Evolutionary conservation across 2,113 vertebrate genomes (phyloP), one percentile per base, ranked within the genome.

Genomic region (Eulacestoma nigropectus): DNA sequence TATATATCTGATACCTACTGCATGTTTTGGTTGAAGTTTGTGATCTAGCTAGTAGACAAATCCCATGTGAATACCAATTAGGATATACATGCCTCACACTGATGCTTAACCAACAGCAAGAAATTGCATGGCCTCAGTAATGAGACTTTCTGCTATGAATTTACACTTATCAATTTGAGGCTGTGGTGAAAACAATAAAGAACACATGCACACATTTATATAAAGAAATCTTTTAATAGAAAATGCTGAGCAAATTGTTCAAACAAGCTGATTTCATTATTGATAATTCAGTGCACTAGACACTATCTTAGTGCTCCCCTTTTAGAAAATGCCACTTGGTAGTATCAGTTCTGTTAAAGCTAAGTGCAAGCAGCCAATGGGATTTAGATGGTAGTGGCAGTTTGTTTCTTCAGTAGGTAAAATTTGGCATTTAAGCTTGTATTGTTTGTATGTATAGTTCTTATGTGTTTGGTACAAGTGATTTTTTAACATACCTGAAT

Each of bases 61-160:
- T 41, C 13, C 33, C 11, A 32, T 26, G 25, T 49, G 20, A 65
- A 27, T 49, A 44, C 37, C 6, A 8, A 0, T 17, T 52, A 11
- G 4, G 15, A 52, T 2, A 56, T 27, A 44, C 17, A 2, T 0
- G 1, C 29, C 42, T 74, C 14, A 22, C 7, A 7, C 7, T 18
- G 26, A 9, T 81, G 29, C 14, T n/a, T 47, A 47, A 70, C 50
- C 20, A 29, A 37, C 4, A 33, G 12, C 10, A 33, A 63, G 23
- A 64, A 46, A 25, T 8, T 23, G 32, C 29, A 32, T 6, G 32
- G 25, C 22, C 8, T 63, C 9, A 5, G 13, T 37, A 14, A 18
- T 15, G 4, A 33, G 59, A 57, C 33, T 6, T 63, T 47, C 39
- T 4, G 0, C 37, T 44, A 10, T 6, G 29, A 77, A 30, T 46